phyloP scores from a whole-genome alignment of 2,113 vertebrate species.

The Tetrax tetrax region DNA sequence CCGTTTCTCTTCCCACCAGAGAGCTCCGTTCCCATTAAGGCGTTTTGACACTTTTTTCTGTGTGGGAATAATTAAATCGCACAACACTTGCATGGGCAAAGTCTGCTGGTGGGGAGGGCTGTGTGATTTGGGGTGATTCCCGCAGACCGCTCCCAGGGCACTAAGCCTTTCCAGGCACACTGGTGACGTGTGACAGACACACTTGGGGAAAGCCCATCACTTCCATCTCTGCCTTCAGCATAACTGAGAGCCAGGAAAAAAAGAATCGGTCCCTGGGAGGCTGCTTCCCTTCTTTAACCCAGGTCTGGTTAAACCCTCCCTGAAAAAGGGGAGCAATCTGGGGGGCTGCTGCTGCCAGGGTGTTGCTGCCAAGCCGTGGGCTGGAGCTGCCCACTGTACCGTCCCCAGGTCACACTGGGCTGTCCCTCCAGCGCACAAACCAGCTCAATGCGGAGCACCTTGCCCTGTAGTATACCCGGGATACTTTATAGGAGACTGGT shows the following conservation, averaged over 20 bases:
- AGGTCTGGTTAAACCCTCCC: background rate
- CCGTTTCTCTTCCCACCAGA: background rate
- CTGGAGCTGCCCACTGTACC: background rate
- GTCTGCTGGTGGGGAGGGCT: background rate
- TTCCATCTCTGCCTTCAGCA: background rate
- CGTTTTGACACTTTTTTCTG: background rate
- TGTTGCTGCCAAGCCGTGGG: accelerated
- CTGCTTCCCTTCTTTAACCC: background rate
- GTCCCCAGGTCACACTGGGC: background rate
- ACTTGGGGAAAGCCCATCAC: background rate
- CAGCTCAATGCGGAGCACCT: accelerated
- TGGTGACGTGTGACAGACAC: accelerated
- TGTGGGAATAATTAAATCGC: accelerated
- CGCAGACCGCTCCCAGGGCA: background rate
- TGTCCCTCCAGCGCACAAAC: no score
- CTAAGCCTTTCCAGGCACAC: accelerated
- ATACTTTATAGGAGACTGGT: background rate
- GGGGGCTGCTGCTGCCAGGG: background rate
- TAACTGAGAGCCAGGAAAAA: background rate
- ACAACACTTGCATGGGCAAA: accelerated
- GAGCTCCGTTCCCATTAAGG: background rate
- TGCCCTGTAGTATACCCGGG: accelerated
- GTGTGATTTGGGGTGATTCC: background rate
- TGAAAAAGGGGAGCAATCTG: background rate
- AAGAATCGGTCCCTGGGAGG: background rate